Evolutionary conservation across 2,888 invertebrate genomes (phyloP).

Genomic region (Bursaphelenchus okinawaensis): DNA sequence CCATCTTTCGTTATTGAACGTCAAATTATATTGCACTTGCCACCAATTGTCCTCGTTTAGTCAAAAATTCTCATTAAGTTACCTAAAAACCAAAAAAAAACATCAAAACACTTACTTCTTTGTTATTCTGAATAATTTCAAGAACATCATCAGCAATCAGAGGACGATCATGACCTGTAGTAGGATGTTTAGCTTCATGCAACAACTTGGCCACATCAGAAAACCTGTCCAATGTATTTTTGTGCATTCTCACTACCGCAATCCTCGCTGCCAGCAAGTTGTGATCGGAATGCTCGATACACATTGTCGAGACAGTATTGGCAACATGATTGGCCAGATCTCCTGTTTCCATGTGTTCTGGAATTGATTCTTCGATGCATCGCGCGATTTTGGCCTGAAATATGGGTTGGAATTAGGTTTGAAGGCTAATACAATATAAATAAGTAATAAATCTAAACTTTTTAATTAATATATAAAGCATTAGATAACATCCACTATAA

Average conservation of each 20-base stretch:
- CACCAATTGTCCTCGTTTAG: not conserved
- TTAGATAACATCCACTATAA: no score
- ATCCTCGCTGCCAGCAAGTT: conserved; percentile 71
- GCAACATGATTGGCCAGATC: conserved; percentile 95
- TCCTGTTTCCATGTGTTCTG: conserved; percentile 89
- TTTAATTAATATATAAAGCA: no score
- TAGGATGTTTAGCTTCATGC: conserved; percentile 65
- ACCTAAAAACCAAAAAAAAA: not conserved
- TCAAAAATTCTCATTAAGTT: not conserved
- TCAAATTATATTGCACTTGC: not conserved
- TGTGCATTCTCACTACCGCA: conserved; percentile 92
- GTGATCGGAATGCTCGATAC: conserved; percentile 93
- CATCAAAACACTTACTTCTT: conserved; percentile 65
- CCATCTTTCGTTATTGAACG: no score
- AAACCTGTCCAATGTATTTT: conserved; percentile 73
- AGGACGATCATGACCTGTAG: conserved; percentile 68
- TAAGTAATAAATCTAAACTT: no score
- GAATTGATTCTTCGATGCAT: conserved; percentile 63
- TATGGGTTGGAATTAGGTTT: conserved; percentile 93
- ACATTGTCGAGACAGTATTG: conserved; percentile 93
- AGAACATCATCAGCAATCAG: conserved; percentile 80
- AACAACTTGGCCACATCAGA: conserved; percentile 77
- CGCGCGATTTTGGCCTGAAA: not conserved
- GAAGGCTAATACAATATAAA: no score
- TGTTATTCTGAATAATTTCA: conserved; percentile 75